Evolutionary conservation across 2,888 invertebrate genomes (phyloP).

Genomic region (Apamea sordens): DNA sequence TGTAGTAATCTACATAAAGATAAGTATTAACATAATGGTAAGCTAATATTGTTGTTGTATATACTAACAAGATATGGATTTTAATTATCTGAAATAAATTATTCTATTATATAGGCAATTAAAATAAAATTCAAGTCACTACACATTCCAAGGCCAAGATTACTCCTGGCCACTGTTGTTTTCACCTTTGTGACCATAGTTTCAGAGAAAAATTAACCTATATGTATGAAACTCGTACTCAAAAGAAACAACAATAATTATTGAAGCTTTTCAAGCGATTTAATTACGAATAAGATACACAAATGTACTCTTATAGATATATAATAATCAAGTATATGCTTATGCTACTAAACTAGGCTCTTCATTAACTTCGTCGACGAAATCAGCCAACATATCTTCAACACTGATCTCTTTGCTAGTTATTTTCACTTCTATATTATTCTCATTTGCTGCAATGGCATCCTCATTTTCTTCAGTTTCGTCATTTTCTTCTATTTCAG

Average conservation of each 20-base stretch:
- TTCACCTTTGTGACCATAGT: neutral
- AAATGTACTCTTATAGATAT: constrained; percentile 24
- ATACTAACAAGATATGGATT: no score
- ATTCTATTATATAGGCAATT: neutral
- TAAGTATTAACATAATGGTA: no score
- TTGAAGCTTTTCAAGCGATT: constrained; percentile 44
- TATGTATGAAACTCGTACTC: neutral
- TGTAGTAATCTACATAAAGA: no score
- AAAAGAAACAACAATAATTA: constrained; percentile 25
- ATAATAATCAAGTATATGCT: constrained; percentile 35
- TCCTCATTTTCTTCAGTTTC: constrained; percentile 66
- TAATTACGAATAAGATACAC: constrained; percentile 36
- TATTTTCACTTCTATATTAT: constrained; percentile 61
- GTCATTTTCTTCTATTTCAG: constrained; percentile 55
- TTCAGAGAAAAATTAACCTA: neutral
- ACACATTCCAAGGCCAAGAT: neutral
- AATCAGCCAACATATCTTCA: constrained; percentile 88
- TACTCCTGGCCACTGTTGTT: neutral
- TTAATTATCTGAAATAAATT: no score
- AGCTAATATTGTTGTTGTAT: no score
- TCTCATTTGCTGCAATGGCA: constrained; percentile 46
- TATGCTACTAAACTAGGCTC: constrained; percentile 62
- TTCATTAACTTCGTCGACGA: constrained; percentile 86
- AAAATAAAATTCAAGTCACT: neutral
- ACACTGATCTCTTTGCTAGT: constrained; percentile 72